Evolutionary conservation across 1,140 invertebrate genomes (phyloP), one percentile per base, ranked within the genome.

Genomic region (Macrobrachium nipponense): DNA sequence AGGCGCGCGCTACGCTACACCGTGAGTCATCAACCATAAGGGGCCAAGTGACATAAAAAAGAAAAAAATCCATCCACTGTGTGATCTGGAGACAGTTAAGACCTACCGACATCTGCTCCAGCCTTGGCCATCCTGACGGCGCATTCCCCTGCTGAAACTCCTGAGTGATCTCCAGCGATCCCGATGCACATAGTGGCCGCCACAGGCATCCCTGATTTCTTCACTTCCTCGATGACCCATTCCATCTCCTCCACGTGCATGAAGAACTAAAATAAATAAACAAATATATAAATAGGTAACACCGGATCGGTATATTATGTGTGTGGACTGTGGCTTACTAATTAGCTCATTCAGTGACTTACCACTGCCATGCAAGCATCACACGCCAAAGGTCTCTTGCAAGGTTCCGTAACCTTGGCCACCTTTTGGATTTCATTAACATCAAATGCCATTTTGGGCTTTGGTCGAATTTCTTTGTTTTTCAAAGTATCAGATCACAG

Each of bases 211-310:
- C 87, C 86, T 11, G 86, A 89, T 72, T 89, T 87, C 61, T 89
- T 89, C 66, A 89, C 89, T 2, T 90, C 90, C 76, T 91, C 90
- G 79, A 91, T 91, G 11, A 91, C 91, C 91, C 90, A 91, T 75
- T 91, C 91, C 61, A 91, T 90, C 85, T 91, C 91, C 86, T 91
- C 91, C 3, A 91, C 89, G 81, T 91, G 90, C 79, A 91, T 90
- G 83, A 92, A 92, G 86, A 92, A 91, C 91, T 91, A 82, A 17
- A 80, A n/a, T 77, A 87, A 81, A 86, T 43, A n/a, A 18, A 43
- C 0, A 27, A 78, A n/a, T 12, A n/a, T 20, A 61, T n/a, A 61
- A 12, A 51, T 8, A 51, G 5, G 8, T 51, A 10, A 51, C 8
- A 8, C 51, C 51, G 12, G 8, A 51, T 12, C 27, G 4, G 27